phyloP scores from a whole-genome alignment of 2,113 vertebrate genomes.

The Atherinomorus stipes region DNA sequence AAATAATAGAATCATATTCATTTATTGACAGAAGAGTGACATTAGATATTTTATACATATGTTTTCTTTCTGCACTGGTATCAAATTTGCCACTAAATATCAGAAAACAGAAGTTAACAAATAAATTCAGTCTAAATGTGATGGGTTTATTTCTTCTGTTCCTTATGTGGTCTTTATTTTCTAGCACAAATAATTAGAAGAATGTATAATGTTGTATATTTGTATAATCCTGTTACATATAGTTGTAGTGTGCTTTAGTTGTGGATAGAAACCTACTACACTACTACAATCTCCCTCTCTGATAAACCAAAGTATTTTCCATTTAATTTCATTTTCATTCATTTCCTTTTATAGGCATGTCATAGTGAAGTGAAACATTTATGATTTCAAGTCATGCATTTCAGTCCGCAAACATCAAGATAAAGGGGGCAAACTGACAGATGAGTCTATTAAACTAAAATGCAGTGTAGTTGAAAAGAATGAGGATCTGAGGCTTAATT shows the following conservation, averaged over 20 bases:
- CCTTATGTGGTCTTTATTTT: not conserved
- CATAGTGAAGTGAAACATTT: not conserved
- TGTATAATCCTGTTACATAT: not conserved
- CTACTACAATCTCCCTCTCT: no score
- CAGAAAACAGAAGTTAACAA: not conserved
- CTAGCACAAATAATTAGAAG: not conserved
- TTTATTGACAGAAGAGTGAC: not conserved
- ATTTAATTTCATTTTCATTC: no score
- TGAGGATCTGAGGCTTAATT: slow-evolving; percentile 6
- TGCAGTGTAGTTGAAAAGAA: not conserved
- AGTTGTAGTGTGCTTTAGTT: not conserved
- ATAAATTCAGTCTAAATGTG: not conserved
- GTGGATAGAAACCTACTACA: no score
- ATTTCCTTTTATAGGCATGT: no score
- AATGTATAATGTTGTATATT: not conserved
- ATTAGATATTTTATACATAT: not conserved
- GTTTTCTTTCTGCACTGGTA: not conserved
- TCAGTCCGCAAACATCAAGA: not conserved
- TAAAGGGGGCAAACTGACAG: not conserved
- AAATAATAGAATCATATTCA: not conserved
- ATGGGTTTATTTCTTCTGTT: not conserved
- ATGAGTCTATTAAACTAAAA: not conserved
- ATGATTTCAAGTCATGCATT: not conserved
- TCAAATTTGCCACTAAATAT: not conserved
- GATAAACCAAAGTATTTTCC: no score